phyloP scores from a whole-genome alignment of 2,888 invertebrate genomes.

The Melanotus villosus region DNA sequence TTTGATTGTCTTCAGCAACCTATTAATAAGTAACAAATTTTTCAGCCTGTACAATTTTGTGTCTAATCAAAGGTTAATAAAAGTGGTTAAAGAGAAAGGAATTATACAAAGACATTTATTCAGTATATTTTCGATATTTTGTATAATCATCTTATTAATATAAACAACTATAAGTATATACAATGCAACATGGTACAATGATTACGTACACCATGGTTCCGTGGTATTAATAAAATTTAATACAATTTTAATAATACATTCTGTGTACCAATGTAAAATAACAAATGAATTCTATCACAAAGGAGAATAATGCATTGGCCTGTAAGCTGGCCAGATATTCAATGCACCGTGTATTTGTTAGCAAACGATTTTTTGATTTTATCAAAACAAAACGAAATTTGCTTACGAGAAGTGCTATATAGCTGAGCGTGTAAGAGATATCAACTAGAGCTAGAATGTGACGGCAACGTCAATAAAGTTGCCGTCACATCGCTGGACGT shows the following conservation, averaged over 20 bases:
- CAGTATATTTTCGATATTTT: constrained; percentile 67
- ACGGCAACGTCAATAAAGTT: constrained; percentile 20
- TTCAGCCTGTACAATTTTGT: too few relatives aligned
- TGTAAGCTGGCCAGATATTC: constrained; percentile 29
- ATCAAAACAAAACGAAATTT: constrained; percentile 49
- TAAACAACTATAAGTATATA: constrained; percentile 69
- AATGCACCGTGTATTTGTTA: constrained; percentile 30
- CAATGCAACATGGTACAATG: constrained; percentile 68
- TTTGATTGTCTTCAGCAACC: too few relatives aligned
- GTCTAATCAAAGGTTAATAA: too few relatives aligned
- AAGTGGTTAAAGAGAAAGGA: constrained; percentile 23
- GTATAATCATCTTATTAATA: constrained; percentile 68
- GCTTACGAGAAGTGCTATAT: constrained; percentile 45
- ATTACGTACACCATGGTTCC: constrained; percentile 55
- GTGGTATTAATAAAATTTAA: constrained; percentile 47
- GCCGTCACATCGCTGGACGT: constrained; percentile 62
- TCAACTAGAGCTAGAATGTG: constrained; percentile 55
- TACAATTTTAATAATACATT: constrained; percentile 45
- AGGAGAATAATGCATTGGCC: constrained; percentile 47
- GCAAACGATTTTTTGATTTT: constrained; percentile 41
- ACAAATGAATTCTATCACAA: constrained; percentile 64
- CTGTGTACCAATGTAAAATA: constrained; percentile 57
- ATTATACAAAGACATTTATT: constrained; percentile 69
- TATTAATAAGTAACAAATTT: too few relatives aligned
- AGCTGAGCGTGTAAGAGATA: constrained; percentile 41